Evolutionary conservation across 2,113 vertebrate species (phyloP), one percentile per base, ranked within the genome.

Genomic region (Carassius carassius): DNA sequence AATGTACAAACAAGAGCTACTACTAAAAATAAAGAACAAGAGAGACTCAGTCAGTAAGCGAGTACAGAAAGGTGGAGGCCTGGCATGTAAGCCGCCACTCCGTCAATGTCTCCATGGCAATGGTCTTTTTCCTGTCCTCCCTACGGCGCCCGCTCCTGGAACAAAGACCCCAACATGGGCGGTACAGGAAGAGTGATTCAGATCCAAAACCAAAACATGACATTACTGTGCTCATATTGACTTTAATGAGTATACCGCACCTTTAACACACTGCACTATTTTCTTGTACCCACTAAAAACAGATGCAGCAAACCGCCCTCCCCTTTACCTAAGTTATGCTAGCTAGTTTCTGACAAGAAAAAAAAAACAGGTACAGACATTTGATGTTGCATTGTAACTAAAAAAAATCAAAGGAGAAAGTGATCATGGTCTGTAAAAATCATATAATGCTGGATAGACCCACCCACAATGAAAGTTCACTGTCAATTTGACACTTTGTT

Each of bases 141-240:
- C n/a, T 2, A 69, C 75, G 35, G 79, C 86, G 90, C 93, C 92
- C 93, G 89, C 89, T 93, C 91, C 90, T 88, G 72, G 90, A 90
- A 94, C 94, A 94, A 94, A 87, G 90, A 91, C 91, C 89, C 89
- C 87, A 78, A 85, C 84, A 77, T 87, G 89, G 89, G 90, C 88
- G 88, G 90, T 89, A 93, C 92, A 89, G 94, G 95, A 95, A 93
- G 89, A 83, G 78, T 37, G 83, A 80, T 76, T 89, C 85, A 69
- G 79, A 82, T 87, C 83, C 87, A 91, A 62, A 89, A 89, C 86
- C 89, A 89, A 54, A 87, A 86, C 81, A 85, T 32, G 63, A 83
- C 63, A 80, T 82, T 84, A 78, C 78, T 89, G 63, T 62, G 41
- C 29, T 80, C 84, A 29, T 72, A 44, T 58, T 35, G 49, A 62